phyloP scores from a whole-genome alignment of 1,140 invertebrate genomes.

The Musca vetustissima region DNA sequence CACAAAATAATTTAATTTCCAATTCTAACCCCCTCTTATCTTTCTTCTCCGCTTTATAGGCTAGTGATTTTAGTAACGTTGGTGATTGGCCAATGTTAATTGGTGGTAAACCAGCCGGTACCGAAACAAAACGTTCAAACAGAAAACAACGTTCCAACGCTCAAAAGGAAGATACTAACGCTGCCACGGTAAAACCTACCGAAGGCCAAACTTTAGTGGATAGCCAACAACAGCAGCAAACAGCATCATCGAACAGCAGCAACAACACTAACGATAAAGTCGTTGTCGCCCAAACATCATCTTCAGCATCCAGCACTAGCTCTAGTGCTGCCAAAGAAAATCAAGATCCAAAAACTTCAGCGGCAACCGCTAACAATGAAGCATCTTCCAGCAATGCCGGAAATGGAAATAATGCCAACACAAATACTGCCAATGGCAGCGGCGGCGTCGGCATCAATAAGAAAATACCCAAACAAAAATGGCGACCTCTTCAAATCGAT shows the following conservation, averaged over 20 bases:
- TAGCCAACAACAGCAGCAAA: not conserved
- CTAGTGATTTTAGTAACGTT: slow-evolving; percentile 71
- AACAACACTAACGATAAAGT: not conserved
- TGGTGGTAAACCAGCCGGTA: slow-evolving; percentile 51
- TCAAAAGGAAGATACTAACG: slow-evolving; percentile 19
- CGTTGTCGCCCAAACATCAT: not conserved
- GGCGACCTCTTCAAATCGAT: slow-evolving; percentile 75
- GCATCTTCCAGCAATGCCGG: slow-evolving; percentile 26
- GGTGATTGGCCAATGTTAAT: slow-evolving; percentile 77
- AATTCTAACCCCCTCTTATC: not conserved
- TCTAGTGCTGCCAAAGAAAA: not conserved
- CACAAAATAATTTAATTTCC: not conserved
- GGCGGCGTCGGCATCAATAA: no score
- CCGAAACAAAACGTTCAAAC: slow-evolving; percentile 48
- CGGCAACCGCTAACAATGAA: slow-evolving; percentile 10
- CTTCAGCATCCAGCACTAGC: not conserved
- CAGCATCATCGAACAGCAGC: not conserved
- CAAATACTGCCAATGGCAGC: slow-evolving; percentile 42
- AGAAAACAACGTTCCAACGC: slow-evolving; percentile 38
- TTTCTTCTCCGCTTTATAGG: slow-evolving; percentile 56
- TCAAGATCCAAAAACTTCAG: slow-evolving; percentile 14
- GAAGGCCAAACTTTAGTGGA: not conserved
- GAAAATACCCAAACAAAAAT: slow-evolving; percentile 70
- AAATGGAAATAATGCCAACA: slow-evolving; percentile 35
- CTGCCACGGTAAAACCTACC: slow-evolving; percentile 10